phyloP scores from a whole-genome alignment of 2,797 vertebrate species.

The Chelon auratus region DNA sequence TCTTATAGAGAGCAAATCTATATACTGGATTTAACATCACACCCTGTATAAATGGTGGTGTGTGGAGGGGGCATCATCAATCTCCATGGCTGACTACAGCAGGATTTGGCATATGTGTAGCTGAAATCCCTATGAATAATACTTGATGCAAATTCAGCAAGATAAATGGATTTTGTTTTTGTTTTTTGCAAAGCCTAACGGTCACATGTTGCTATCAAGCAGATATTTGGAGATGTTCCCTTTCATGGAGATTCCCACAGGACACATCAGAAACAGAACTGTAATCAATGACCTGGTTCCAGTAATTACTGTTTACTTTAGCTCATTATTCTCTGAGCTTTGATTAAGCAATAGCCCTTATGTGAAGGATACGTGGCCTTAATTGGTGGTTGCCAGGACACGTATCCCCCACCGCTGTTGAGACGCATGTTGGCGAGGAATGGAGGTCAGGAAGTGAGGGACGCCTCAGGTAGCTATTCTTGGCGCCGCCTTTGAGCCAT shows the following conservation, averaged over 20 bases:
- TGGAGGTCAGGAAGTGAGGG: conserved; percentile 61
- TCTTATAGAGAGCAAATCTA: conserved; percentile 56
- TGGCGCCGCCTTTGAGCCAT: conserved; percentile 47
- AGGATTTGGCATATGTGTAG: conserved; percentile 11
- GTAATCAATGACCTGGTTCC: conserved; percentile 69
- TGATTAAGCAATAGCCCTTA: conserved; percentile 63
- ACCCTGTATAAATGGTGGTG: conserved; percentile 26
- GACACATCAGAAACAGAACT: conserved; percentile 27
- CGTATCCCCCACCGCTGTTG: conserved; percentile 46
- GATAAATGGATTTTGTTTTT: conserved; percentile 20
- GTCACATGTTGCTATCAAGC: conserved; percentile 34
- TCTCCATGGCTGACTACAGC: conserved; percentile 14
- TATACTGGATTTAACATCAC: conserved; percentile 58
- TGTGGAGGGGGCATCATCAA: conserved; percentile 13
- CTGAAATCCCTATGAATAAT: conserved; percentile 9
- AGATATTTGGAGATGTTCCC: conserved; percentile 44
- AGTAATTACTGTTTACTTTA: conserved; percentile 74
- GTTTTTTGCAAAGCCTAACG: too few species aligned
- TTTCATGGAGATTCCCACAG: conserved; percentile 19
- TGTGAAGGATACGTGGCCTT: conserved; percentile 60
- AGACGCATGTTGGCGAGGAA: conserved; percentile 49
- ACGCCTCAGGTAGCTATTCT: conserved; percentile 58
- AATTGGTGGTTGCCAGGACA: conserved; percentile 75
- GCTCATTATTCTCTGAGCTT: conserved; percentile 68
- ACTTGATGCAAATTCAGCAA: conserved; percentile 5